Base-by-base conservation (phyloP, 2,888 invertebrate species). In the Nymphalis polychloros region DNA sequence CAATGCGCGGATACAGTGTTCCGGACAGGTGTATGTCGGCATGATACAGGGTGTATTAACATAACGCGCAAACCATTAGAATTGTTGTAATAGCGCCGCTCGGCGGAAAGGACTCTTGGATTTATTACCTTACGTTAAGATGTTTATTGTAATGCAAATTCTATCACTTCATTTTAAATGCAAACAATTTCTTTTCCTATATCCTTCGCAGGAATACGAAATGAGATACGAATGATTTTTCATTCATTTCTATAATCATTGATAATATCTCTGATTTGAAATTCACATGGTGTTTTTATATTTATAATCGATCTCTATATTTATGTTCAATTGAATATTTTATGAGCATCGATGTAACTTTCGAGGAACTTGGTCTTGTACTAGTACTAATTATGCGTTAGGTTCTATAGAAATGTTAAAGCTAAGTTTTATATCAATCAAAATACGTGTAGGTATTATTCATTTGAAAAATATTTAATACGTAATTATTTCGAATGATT, bases 1-100 rank as follows among this genome's bases (percentile, higher is more conserved):
- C 91, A 91, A 90, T 90, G 90, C 76, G 82, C 91, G 91, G 91
- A 92, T 89, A 84, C 79, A 70, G 77, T 78, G 87, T 88, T 88
- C 90, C 91, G 90, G 88, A 85, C 89, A 89, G 89, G 87, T 90
- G 89, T 76, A 71, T 78, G 77, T 76, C 75, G 77, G 80, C 78
- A 73, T 71, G 69, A 73, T 74, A 75, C 74, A 75, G 52, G 57
- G 49, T 49, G 64, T 76, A 82, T 84, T 83, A 79, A 75, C 81
- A 82, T 84, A 80, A 71, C 77, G 71, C 76, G 77, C 76, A 73
- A 74, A 74, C 73, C 71, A 71, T 75, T 72, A 70, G 63, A 72
- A 77, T 73, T 59, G 69, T 73, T 73, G 70, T 73, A 73, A 74
- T 74, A 72, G 67, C 74, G 68, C 73, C 72, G 72, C 70, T 47